These are phyloP conservation scores for Aegithalos caudatus DNA, from an alignment of 2,113 vertebrate genomes.

Conservation along the genomic window DNA sequence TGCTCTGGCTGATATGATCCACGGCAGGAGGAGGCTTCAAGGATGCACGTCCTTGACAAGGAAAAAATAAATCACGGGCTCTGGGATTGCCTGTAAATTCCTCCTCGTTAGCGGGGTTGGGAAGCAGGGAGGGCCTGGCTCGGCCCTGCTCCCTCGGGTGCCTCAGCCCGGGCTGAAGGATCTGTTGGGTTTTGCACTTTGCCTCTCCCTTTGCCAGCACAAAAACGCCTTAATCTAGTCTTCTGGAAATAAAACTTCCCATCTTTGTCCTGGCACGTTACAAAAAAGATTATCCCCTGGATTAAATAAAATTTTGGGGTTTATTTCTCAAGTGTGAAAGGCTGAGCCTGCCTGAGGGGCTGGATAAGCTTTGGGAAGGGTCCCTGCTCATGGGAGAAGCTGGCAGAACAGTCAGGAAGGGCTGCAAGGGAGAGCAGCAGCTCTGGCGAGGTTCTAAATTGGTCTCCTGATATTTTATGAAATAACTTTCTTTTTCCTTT, in stretches of 20 bases:
- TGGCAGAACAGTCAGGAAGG: background rate
- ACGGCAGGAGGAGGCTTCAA: background rate
- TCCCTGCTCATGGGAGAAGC: background rate
- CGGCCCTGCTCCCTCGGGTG: background rate
- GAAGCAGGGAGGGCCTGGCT: background rate
- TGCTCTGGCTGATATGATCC: background rate
- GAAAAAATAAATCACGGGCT: conserved; percentile 15
- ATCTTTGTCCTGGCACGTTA: background rate
- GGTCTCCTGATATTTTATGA: conserved; percentile 70
- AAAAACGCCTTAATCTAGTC: background rate
- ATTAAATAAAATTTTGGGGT: conserved; percentile 42
- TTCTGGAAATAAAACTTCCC: background rate
- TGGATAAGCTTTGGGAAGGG: background rate
- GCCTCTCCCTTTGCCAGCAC: background rate
- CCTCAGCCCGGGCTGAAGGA: accelerated
- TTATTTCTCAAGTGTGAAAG: background rate
- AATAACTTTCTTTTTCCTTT: conserved; percentile 39
- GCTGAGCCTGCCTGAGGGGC: background rate
- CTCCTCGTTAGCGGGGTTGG: background rate
- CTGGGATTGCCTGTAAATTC: conserved; percentile 26
- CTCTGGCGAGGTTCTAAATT: background rate
- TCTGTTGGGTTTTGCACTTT: background rate
- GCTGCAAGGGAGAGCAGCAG: background rate
- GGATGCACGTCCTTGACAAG: conserved; percentile 36
- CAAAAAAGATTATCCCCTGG: background rate